These are phyloP conservation scores for Hetaerina americana DNA, from an alignment of 1,140 invertebrate species.

Conservation along the genomic window DNA sequence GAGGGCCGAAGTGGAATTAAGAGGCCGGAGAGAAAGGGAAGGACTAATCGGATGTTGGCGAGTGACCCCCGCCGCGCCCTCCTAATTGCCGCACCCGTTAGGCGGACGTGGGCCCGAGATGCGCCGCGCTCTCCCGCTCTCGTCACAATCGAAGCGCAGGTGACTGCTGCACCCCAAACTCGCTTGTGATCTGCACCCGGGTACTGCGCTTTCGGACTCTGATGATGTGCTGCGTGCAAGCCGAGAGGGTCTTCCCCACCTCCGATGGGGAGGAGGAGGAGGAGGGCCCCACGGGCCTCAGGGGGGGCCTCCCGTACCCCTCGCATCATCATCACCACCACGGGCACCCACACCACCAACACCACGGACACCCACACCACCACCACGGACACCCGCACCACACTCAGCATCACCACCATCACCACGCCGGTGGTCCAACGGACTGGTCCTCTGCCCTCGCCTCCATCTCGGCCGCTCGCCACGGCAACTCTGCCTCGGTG, in stretches of 20 bases:
- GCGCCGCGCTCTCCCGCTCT: too few relatives aligned
- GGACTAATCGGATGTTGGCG: too few relatives aligned
- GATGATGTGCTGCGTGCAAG: slow-evolving; percentile 21
- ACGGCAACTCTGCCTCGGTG: not conserved
- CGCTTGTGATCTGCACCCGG: too few relatives aligned
- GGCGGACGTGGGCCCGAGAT: too few relatives aligned
- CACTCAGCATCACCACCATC: not conserved
- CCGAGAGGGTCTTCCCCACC: slow-evolving; percentile 20
- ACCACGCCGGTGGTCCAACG: not conserved
- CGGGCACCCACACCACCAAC: slow-evolving; percentile 9
- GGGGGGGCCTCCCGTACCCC: not conserved
- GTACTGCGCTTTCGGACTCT: too few relatives aligned
- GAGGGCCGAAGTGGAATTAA: too few relatives aligned
- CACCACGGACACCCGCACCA: slow-evolving; percentile 7
- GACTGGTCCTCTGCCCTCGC: slow-evolving; percentile 4
- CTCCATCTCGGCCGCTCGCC: not conserved
- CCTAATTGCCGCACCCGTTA: too few relatives aligned
- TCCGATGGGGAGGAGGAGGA: slow-evolving; percentile 20
- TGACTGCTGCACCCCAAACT: too few relatives aligned
- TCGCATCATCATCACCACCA: slow-evolving; percentile 9
- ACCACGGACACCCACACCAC: slow-evolving; percentile 10
- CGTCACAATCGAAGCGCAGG: too few relatives aligned
- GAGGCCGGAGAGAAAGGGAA: too few relatives aligned
- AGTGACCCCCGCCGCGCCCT: too few relatives aligned
- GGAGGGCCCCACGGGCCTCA: not conserved